A percentile compares a stretch with the other conserved stretches of the same genome.
phyloP scores from a whole-genome alignment of 2,113 vertebrate genomes.

The Perca flavescens region DNA sequence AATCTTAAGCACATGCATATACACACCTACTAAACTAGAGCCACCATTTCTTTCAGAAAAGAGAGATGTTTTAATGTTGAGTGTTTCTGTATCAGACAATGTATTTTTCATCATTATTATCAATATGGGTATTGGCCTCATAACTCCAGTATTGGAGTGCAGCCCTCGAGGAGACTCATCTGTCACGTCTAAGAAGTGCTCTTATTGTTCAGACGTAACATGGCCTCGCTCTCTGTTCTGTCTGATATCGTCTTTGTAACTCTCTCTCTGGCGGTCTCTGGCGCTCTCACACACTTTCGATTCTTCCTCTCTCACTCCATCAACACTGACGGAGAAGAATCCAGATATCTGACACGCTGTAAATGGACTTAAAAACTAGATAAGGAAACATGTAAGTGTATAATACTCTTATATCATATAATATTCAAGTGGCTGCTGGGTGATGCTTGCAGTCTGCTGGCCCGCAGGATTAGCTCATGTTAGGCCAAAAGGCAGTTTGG shows the following conservation, averaged over 20 bases:
- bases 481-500: not conserved
- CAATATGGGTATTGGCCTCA: not conserved
- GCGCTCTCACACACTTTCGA: not conserved
- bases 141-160: not conserved
- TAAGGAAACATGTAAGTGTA: constrained; percentile 11
- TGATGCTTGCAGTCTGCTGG: not conserved
- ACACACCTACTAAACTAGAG: not conserved
- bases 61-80: not conserved
- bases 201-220: constrained; percentile 37
- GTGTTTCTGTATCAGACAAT: not conserved
- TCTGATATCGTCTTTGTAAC: constrained; percentile 4
- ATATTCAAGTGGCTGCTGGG: constrained; percentile 17
- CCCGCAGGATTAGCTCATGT: constrained; percentile 37
- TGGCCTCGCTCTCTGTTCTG: not conserved
- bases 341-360: constrained; percentile 14
- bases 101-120: not conserved
- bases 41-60: not conserved
- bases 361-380: constrained; percentile 31
- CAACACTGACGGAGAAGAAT: constrained; percentile 21
- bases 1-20: not conserved
- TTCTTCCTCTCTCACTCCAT: constrained; percentile 9
- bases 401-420: not conserved
- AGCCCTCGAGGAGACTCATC: constrained; percentile 9
- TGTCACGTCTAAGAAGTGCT: constrained; percentile 12
- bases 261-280: not conserved